Percentiles rank a stretch among this genome's conserved stretches.
phyloP scores from a whole-genome alignment of 2,797 vertebrate genomes.

The Pagetopsis macropterus region DNA sequence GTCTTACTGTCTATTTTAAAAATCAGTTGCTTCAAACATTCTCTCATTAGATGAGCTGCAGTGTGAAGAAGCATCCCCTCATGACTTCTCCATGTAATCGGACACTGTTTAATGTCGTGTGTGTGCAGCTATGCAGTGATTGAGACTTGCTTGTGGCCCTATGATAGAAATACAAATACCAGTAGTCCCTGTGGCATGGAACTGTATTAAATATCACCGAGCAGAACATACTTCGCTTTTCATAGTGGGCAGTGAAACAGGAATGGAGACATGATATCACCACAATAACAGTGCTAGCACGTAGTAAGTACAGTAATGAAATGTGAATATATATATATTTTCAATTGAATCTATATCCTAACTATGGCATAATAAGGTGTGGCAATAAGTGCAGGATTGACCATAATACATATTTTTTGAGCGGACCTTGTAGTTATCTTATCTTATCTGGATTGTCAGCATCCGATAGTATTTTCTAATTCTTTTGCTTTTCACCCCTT shows the following conservation, averaged over 20 bases:
- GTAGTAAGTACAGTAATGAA: slow-evolving; percentile 4
- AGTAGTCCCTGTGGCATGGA: slow-evolving; percentile 54
- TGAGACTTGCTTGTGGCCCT: slow-evolving; percentile 42
- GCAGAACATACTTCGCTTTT: slow-evolving; percentile 68
- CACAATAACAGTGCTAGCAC: slow-evolving; percentile 41
- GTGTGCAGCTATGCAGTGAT: slow-evolving; percentile 66
- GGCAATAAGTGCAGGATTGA: neutral
- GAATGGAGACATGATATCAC: slow-evolving; percentile 57
- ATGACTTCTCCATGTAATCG: slow-evolving; percentile 57
- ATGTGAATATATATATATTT: neutral
- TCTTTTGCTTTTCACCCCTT: neutral
- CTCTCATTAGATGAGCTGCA: slow-evolving; percentile 37
- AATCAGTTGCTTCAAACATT: slow-evolving; percentile 48
- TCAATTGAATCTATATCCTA: neutral
- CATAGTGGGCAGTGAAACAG: slow-evolving; percentile 60
- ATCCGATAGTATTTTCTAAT: too few species aligned
- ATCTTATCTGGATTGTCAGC: too few species aligned
- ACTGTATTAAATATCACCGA: slow-evolving; percentile 76
- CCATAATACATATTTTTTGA: too few species aligned
- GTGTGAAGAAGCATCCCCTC: slow-evolving; percentile 37
- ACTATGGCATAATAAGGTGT: neutral
- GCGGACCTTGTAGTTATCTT: too few species aligned
- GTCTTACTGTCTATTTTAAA: slow-evolving; percentile 20
- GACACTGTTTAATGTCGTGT: slow-evolving; percentile 60
- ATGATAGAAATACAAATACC: slow-evolving; percentile 67